Conservation (phyloP, 2,113 vertebrate species). For the Neodon shergylaensis region DNA sequence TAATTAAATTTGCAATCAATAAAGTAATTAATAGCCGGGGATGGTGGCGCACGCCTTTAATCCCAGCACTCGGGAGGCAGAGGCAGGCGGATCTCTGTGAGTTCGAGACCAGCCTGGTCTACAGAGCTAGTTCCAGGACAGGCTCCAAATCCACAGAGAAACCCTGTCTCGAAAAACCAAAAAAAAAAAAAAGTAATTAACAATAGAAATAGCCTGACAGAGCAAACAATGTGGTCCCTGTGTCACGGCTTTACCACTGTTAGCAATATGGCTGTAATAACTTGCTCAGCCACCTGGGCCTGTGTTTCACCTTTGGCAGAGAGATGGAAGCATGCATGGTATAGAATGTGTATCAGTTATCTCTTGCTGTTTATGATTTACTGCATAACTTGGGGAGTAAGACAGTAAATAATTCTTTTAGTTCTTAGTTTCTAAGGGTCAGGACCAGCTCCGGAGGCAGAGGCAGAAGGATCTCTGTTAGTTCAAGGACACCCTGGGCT, state of each 20-base stretch:
- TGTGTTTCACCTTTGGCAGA: background rate
- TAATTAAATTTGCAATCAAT: background rate
- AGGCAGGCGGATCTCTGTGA: no score
- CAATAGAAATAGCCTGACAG: background rate
- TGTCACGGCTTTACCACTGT: background rate
- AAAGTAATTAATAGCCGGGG: no score
- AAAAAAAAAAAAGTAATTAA: background rate
- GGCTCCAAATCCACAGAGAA: no score
- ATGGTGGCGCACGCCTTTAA: no score
- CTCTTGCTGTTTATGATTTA: conserved; percentile 2
- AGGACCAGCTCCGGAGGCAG: background rate
- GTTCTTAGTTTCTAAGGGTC: background rate
- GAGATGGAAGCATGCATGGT: background rate
- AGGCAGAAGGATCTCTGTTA: no score
- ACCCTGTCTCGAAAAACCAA: no score
- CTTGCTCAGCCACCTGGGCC: background rate
- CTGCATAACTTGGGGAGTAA: background rate
- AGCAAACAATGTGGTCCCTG: background rate
- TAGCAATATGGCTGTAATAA: background rate
- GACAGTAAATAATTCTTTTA: background rate
- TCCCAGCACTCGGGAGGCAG: no score
- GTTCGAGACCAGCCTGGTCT: no score
- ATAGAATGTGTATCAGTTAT: background rate
- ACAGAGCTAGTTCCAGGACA: no score
- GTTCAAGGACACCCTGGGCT: no score